Base-by-base conservation (phyloP, 1,140 invertebrate genomes). In the Adelges cooleyi region DNA sequence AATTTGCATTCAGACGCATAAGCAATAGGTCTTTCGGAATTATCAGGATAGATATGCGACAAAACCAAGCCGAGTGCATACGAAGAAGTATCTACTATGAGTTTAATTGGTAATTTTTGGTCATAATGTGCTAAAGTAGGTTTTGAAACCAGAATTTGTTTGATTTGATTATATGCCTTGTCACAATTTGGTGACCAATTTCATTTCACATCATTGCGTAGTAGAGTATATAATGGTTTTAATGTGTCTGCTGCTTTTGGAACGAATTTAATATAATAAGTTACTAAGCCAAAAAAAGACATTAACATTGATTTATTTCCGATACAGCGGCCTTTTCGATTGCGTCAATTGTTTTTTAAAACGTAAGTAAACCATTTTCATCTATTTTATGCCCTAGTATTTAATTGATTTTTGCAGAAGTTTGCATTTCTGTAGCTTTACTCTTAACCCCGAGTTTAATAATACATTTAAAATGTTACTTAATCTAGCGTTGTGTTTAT, bases 351-450 rank as follows among this genome's bases (percentile, higher is more conserved):
- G 77, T 78, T 15, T 70, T 67, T 9, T 69, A 68, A 49, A 71
- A 69, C 46, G 70, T 69, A 25, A 69, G 69, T 2, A 78, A 36
- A 17, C 74, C 75, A 8, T 72, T 66, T 33, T 67, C 65, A 33
- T 68, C 65, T 8, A 79, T 71, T 22, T 69, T 67, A 67, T 70
- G 70, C 17, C 75, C 74, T 52, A 76, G 69, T 74, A 76, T 48
- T 48, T n/a, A 36, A 36, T 36, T 8, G 6, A 36, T 36, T 36
- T 36, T 36, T 36, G 13, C n/a, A n/a, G n/a, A n/a, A n/a, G n/a
- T n/a, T n/a, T n/a, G n/a, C n/a, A n/a, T n/a, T n/a, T n/a, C n/a
- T 36, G 6, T 36, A 36, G 13, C 13, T 36, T 36, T 36, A 36
- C 33, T 36, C 33, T 36, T 36, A 36, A 36, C 6, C 33, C 33